Evolutionary conservation across 2,888 invertebrate genomes (phyloP).

Genomic region (Acrobasis suavella): DNA sequence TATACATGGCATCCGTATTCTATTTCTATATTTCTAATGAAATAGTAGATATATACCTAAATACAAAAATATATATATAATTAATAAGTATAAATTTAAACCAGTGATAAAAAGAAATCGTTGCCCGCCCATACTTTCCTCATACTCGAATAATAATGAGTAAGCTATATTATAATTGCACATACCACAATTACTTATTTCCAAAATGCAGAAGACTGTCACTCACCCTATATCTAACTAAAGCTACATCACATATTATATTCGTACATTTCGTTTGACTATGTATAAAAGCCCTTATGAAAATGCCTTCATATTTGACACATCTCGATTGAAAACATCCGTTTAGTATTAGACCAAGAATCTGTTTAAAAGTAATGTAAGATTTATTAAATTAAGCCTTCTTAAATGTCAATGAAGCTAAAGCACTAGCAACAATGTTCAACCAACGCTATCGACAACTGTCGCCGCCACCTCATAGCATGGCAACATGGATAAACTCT

Average conservation of each 20-base stretch:
- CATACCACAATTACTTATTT: slow-evolving; percentile 29
- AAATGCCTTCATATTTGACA: slow-evolving; percentile 50
- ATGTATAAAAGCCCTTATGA: slow-evolving; percentile 51
- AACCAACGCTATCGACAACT: too few species aligned
- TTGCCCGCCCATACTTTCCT: too few species aligned
- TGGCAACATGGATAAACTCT: too few species aligned
- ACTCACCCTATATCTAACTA: slow-evolving; percentile 39
- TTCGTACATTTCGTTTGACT: slow-evolving; percentile 49
- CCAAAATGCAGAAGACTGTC: slow-evolving; percentile 30
- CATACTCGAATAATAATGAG: neutral
- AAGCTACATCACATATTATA: slow-evolving; percentile 69
- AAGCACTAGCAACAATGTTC: too few species aligned
- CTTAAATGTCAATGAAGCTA: neutral
- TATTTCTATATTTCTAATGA: too few species aligned
- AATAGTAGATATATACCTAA: too few species aligned
- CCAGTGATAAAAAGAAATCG: too few species aligned
- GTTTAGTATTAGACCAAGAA: slow-evolving; percentile 31
- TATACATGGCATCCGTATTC: too few species aligned
- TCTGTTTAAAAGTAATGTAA: too few species aligned
- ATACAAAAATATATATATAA: too few species aligned
- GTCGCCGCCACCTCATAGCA: too few species aligned
- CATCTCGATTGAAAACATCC: slow-evolving; percentile 34
- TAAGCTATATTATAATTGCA: slow-evolving; percentile 26
- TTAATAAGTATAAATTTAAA: too few species aligned
- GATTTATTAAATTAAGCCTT: neutral